Evolutionary conservation across 1,140 invertebrate species (phyloP).

Genomic region (Microplitis demolitor): DNA sequence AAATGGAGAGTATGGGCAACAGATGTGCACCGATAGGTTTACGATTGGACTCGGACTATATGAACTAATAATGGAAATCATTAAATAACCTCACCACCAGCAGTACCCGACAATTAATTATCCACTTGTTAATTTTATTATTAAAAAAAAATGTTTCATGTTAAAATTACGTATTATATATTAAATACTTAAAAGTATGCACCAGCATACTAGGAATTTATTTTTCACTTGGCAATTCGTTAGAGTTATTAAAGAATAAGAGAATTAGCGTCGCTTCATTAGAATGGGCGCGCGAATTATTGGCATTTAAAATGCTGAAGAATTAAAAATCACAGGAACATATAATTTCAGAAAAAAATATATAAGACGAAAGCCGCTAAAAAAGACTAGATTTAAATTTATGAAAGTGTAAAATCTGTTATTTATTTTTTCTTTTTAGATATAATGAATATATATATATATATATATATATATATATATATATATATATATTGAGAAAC

Average conservation of each 20-base stretch:
- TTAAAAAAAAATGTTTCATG: conserved; percentile 30
- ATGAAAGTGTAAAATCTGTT: no score
- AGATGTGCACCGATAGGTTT: conserved; percentile 57
- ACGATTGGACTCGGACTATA: conserved; percentile 35
- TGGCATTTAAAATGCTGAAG: no score
- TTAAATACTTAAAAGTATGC: not conserved
- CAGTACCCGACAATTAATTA: conserved; percentile 47
- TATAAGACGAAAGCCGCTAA: no score
- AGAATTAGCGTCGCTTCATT: no score
- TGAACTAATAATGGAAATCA: conserved; percentile 56
- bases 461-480: conserved; percentile 29
- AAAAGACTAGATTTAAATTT: no score
- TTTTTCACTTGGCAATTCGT: no score
- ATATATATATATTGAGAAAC: conserved; percentile 38
- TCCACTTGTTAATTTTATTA: conserved; percentile 53
- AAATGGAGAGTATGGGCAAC: conserved; percentile 40
- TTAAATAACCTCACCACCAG: conserved; percentile 50
- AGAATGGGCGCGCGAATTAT: no score
- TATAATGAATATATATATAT: conserved; percentile 7
- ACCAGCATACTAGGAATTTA: no score
- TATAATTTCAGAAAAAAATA: no score
- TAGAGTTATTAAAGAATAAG: no score
- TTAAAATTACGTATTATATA: conserved; percentile 24
- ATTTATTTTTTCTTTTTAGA: not conserved
- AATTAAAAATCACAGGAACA: not conserved